Evolutionary conservation across 2,888 invertebrate species (phyloP).

Genomic region (Agrotis segetum): DNA sequence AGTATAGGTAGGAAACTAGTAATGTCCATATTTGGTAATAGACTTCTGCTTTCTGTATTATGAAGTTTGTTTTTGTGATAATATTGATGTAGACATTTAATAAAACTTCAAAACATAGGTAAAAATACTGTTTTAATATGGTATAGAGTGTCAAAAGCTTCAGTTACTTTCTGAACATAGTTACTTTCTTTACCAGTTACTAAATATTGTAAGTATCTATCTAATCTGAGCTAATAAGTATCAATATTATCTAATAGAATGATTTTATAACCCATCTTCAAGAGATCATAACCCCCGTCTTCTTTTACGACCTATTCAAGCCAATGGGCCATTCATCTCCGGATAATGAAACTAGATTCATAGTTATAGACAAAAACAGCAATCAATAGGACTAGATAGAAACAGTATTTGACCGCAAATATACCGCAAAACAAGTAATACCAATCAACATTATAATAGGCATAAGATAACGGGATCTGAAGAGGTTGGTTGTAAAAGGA

Average conservation of each 20-base stretch:
- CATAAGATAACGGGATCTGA: slow-evolving; percentile 49
- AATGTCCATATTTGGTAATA: background rate
- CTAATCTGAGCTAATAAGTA: background rate
- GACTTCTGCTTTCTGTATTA: background rate
- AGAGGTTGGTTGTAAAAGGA: slow-evolving; percentile 36
- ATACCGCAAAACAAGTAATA: slow-evolving; percentile 38
- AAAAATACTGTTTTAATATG: background rate
- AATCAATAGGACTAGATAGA: slow-evolving; percentile 1
- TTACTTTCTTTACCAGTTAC: background rate
- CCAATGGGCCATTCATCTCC: slow-evolving; percentile 14
- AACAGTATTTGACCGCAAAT: slow-evolving; percentile 36
- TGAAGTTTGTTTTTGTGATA: background rate
- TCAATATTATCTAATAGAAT: background rate
- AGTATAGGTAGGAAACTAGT: background rate
- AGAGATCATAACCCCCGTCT: background rate
- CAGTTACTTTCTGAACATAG: accelerated
- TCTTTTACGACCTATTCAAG: slow-evolving; percentile 9
- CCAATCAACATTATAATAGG: slow-evolving; percentile 30
- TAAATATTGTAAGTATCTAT: no score
- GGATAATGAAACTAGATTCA: background rate
- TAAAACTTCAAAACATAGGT: background rate
- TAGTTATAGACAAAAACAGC: background rate
- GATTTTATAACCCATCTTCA: background rate
- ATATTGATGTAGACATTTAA: background rate
- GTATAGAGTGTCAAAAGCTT: slow-evolving; percentile 1